phyloP scores from a whole-genome alignment of 2,888 invertebrate genomes.

The Drosophila fungiperda region DNA sequence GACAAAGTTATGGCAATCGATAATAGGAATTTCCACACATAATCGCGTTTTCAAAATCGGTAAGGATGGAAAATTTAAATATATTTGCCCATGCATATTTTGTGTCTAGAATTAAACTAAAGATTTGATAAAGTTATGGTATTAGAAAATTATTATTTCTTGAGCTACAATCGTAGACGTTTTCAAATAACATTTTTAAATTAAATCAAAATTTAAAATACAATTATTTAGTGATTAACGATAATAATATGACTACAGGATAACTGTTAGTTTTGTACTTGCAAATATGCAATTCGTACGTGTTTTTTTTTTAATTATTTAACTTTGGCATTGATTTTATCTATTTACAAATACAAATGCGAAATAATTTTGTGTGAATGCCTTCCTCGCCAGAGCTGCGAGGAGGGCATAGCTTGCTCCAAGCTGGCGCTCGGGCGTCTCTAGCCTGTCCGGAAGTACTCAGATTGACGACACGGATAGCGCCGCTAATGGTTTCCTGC shows the following conservation, averaged over 20 bases:
- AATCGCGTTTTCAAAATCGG: no score
- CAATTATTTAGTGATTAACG: no score
- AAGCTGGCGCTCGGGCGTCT: slow-evolving; percentile 15
- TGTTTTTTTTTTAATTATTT: slow-evolving; percentile 12
- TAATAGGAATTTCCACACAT: neutral
- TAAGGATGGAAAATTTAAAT: no score
- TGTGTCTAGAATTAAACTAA: neutral
- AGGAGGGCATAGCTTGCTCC: slow-evolving; percentile 13
- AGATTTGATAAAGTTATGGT: neutral
- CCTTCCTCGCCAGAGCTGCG: slow-evolving; percentile 1
- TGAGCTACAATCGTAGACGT: neutral
- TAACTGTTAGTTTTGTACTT: neutral
- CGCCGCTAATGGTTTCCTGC: slow-evolving; percentile 40
- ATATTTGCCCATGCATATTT: neutral
- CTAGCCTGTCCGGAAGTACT: slow-evolving; percentile 38
- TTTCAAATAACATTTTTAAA: neutral
- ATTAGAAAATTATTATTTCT: neutral
- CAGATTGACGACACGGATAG: slow-evolving; percentile 40
- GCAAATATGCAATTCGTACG: neutral
- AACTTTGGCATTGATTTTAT: slow-evolving; percentile 20
- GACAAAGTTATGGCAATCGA: neutral
- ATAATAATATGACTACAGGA: neutral
- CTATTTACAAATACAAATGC: slow-evolving; percentile 16
- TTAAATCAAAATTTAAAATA: neutral
- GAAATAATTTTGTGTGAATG: slow-evolving; percentile 7